A percentile compares a stretch with the other conserved stretches of the same genome.
phyloP scores from a whole-genome alignment of 1,140 invertebrate genomes.

The Belonocnema kinseyi region DNA sequence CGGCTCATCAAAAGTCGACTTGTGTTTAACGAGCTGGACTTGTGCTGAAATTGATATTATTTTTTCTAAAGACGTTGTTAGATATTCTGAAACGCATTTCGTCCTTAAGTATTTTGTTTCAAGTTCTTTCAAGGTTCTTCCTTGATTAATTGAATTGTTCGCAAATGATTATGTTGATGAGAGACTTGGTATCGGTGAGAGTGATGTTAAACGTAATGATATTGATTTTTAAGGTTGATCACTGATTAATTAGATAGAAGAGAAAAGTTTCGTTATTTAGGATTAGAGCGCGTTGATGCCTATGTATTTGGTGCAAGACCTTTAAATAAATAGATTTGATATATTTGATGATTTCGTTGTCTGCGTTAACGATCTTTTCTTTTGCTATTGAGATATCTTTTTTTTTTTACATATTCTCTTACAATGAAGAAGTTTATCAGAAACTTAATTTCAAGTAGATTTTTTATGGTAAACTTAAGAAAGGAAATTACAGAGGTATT shows the following conservation, averaged over 20 bases:
- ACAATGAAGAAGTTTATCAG: too few species aligned
- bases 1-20: constrained; percentile 72
- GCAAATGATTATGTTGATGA: constrained; percentile 6
- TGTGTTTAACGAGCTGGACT: constrained; percentile 62
- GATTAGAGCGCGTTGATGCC: constrained; percentile 17
- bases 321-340: constrained; percentile 53
- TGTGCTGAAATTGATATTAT: neutral
- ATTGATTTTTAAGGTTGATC: constrained; percentile 16
- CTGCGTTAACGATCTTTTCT: neutral
- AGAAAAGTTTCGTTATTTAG: constrained; percentile 39
- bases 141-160: neutral
- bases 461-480: too few species aligned
- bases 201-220: constrained; percentile 17
- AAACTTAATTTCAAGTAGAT: too few species aligned
- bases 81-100: neutral
- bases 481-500: too few species aligned
- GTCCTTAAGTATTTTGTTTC: neutral
- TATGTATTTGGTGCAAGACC: constrained; percentile 43
- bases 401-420: too few species aligned
- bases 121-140: neutral
- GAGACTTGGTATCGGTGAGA: neutral
- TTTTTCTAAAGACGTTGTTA: neutral
- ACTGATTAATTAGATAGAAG: constrained; percentile 12
- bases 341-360: constrained; percentile 47
- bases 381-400: too few species aligned